Base-by-base conservation (phyloP, 1,140 invertebrate genomes). In the Orius insidiosus region DNA sequence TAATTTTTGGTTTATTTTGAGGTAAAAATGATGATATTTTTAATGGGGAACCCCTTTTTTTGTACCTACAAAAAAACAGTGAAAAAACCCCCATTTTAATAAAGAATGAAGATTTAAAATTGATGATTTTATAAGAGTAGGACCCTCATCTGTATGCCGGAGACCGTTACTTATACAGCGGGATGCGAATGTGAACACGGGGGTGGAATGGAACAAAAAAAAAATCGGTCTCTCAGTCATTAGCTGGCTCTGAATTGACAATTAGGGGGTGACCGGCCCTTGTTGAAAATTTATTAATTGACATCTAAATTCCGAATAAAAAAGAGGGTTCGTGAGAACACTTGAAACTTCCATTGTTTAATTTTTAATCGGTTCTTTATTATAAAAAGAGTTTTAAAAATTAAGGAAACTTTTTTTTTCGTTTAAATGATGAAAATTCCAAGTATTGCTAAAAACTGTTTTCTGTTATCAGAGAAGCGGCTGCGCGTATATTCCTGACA, bases 231-330 rank as follows among this genome's bases (percentile, higher is more conserved):
- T 30, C 24, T 18, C 41, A 43, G 41, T 43, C 41, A 43, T 43
- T 43, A 43, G 41, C 41, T 24, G 18, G 31, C 41, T 30, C 41
- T 43, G 41, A 43, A 43, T 43, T 30, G 41, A 43, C 41, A 43
- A 43, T 43, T 43, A 43, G 41, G 18, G n/a, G 5, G 10, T 32
- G 10, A 43, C n/a, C 41, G 11, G 16, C 38, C 11, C 41, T 43
- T 43, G 41, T 43, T 43, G 18, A 31, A 43, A 43, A 43, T 43
- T 30, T 43, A 43, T 43, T 43, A 43, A 43, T 43, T 30, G 41
- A 15, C 41, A 43, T 43, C 31, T 43, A 43, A 43, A 43, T 43
- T 43, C 31, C 16, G 31, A 43, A 19, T 43, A 30, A 30, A 30
- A 18, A 18, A n/a, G 19, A 30, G 24, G n/a, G 41, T n/a, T n/a